Base-by-base conservation (phyloP, 2,113 vertebrate species). In the Motacilla alba region DNA sequence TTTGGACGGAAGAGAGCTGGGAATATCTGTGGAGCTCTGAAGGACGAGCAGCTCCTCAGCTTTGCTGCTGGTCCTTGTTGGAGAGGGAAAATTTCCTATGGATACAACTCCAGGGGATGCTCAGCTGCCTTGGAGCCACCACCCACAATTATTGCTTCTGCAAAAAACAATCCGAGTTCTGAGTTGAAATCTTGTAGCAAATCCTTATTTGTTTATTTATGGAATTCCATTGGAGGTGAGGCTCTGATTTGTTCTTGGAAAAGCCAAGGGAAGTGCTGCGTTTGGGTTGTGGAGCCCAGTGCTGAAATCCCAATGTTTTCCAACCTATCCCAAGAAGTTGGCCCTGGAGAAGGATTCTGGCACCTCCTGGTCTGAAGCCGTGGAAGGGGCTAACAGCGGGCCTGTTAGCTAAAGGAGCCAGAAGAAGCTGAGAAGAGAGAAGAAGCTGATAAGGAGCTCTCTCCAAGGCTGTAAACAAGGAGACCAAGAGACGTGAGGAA, bases 11-110 rank as follows among this genome's bases (percentile, higher is more conserved):
- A 73, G n/a, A 59, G 26, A 67, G 3, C 20, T 72, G 50, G 53
- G 56, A 68, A 9, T 8, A 13, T 4, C 47, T 53, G 52, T 35
- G 69, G 53, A 46, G 9, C 31, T 56, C 15, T 58, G 68, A 39
- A 83, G 47, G 37, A 47, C 4, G 24, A 37, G 17, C 19, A 80
- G 27, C 17, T 80, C 11, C 62, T 47, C 62, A 44, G 35, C 35
- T 46, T 78, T 74, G 39, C 24, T 2, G 0, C 23, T 35, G 37
- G 2, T 7, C 7, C 7, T 27, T 35, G 53, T 13, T 1, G 1
- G 10, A 37, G 53, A 50, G 23, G 27, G 22, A 7, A 17, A 33
- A 16, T 43, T 6, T 7, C 22, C 35, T 6, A 3, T 11, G 74
- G 22, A 5, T 52, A 5, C 22, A n/a, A 8, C 18, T 56, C 9